A percentile compares a stretch with the other conserved stretches of the same genome.
Evolutionary conservation across 2,888 invertebrate species (phyloP).

Genomic region (Papilio protenor): DNA sequence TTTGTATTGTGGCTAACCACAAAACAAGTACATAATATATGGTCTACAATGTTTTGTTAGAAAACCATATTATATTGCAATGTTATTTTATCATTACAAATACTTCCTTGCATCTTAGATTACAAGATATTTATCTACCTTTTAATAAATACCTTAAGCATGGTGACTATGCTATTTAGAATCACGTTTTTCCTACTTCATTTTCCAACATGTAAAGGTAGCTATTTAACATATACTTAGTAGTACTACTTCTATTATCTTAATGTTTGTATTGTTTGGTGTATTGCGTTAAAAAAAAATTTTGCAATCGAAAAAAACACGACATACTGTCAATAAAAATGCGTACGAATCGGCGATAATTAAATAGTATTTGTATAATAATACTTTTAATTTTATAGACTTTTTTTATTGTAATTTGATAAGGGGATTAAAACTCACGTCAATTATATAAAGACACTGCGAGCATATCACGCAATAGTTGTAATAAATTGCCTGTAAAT

Average conservation of each 20-base stretch:
- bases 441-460: too few species aligned
- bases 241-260: not conserved
- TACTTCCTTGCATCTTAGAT: constrained; percentile 3
- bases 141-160: not conserved
- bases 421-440: too few species aligned
- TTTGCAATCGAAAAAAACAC: too few species aligned
- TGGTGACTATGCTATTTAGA: not conserved
- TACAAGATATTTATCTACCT: not conserved
- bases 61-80: not conserved
- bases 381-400: too few species aligned
- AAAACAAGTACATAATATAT: not conserved
- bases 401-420: too few species aligned
- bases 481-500: too few species aligned
- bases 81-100: not conserved
- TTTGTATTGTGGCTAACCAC: constrained; percentile 7
- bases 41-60: not conserved
- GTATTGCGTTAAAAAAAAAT: too few species aligned
- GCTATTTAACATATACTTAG: not conserved
- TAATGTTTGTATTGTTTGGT: not conserved
- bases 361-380: too few species aligned
- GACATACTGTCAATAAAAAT: too few species aligned
- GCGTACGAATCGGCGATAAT: too few species aligned
- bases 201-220: not conserved
- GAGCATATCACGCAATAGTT: too few species aligned
- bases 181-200: not conserved